Percentiles rank a stretch among this genome's conserved stretches.
Conservation (phyloP, 2,113 vertebrate species). For the Suncus etruscus region DNA sequence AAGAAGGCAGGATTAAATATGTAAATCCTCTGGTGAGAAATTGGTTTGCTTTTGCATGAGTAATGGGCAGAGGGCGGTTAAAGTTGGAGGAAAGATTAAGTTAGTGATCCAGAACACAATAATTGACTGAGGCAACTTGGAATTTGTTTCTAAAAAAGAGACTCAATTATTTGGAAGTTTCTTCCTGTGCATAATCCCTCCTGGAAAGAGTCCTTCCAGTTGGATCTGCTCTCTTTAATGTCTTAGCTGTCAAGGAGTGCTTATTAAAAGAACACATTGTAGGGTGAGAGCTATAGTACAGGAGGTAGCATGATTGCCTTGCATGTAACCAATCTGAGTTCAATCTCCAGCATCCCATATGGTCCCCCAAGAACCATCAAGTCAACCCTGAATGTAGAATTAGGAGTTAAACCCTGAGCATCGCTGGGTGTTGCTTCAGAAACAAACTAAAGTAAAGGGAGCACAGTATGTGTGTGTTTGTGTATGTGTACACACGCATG, state of each 20-base stretch:
- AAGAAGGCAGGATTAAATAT: not conserved
- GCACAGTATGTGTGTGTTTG: too few relatives aligned
- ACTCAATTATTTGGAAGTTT: not conserved
- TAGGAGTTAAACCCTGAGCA: too few relatives aligned
- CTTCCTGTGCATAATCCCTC: not conserved
- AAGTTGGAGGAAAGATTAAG: not conserved
- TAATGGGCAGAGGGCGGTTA: not conserved
- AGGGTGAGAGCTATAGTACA: too few relatives aligned
- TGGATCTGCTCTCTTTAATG: not conserved
- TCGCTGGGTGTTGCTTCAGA: too few relatives aligned
- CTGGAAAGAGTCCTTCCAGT: not conserved
- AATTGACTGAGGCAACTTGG: not conserved
- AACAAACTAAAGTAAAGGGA: too few relatives aligned
- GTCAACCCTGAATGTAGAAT: too few relatives aligned
- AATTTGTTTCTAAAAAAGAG: conserved; percentile 4
- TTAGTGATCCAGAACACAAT: not conserved
- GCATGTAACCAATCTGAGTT: too few relatives aligned
- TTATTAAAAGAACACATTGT: not conserved
- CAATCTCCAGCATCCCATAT: too few relatives aligned
- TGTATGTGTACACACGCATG: too few relatives aligned
- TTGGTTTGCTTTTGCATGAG: not conserved
- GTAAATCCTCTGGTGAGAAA: not conserved
- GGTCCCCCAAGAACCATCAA: too few relatives aligned
- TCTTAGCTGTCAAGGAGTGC: not conserved
- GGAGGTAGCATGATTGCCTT: too few relatives aligned